phyloP scores from a whole-genome alignment of 1,140 invertebrate genomes.

The Lepidurus arcticus region DNA sequence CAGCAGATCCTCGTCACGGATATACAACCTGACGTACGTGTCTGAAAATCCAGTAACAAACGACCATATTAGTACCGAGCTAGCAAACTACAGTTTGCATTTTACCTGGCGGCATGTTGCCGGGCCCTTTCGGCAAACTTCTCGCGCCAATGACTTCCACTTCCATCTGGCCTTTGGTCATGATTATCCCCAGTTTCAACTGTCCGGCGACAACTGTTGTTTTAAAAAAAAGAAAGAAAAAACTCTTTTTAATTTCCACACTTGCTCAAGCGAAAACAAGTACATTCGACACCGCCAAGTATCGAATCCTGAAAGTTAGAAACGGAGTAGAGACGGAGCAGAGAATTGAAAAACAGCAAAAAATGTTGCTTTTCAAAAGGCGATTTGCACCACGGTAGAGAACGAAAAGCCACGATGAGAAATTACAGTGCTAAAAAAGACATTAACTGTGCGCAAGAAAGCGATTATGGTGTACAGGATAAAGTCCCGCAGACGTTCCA shows the following conservation, averaged over 20 bases:
- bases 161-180: slow-evolving; percentile 85
- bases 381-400: background rate
- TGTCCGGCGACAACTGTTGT: slow-evolving; percentile 60
- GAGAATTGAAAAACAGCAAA: slow-evolving; percentile 4
- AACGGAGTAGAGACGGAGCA: background rate
- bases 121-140: slow-evolving; percentile 48
- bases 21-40: slow-evolving; percentile 82
- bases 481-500: no score
- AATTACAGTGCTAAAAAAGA: background rate
- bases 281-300: background rate
- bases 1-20: slow-evolving; percentile 77
- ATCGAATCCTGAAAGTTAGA: background rate
- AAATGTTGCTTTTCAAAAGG: background rate
- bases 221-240: slow-evolving; percentile 22
- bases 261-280: background rate
- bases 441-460: background rate
- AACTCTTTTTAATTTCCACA: background rate
- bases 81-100: slow-evolving; percentile 31
- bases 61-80: background rate
- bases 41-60: slow-evolving; percentile 52
- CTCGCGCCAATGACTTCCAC: slow-evolving; percentile 70
- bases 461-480: no score
- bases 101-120: slow-evolving; percentile 54
- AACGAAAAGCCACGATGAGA: background rate
- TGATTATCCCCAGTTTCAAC: slow-evolving; percentile 76